Base-by-base conservation (phyloP, 1,140 invertebrate genomes). In the Zaprionus gabonicus region DNA sequence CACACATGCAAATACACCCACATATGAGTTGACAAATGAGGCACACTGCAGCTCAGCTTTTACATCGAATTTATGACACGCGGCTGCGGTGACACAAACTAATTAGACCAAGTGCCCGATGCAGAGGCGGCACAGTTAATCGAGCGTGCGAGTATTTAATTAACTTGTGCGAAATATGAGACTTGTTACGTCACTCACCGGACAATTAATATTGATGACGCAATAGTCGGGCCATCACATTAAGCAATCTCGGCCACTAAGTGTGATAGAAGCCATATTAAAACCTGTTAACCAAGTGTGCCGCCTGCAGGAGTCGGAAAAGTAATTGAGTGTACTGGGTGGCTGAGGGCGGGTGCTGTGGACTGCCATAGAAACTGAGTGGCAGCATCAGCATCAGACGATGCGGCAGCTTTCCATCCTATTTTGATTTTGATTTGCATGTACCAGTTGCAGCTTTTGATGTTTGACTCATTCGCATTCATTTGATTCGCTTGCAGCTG, bases 101-200 rank as follows among this genome's bases (percentile, higher is more conserved):
- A 88, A 88, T 83, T 88, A 73, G 60, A 67, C 62, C 81, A 72
- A 88, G 64, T 75, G 78, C 65, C 55, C 55, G 67, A 76, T 79
- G 79, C 69, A 73, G 62, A 55, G 51, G 34, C 44, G 17, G 60
- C 20, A 28, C 59, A 73, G 78, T 76, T 88, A 88, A 87, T 87
- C 74, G 88, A 76, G 81, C 85, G 73, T 53, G 60, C 68, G 76
- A 81, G 66, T 81, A 88, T 90, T 88, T 90, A 81, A 88, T 88
- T 81, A 90, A 81, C 65, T n/a, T 41, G 38, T 46, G n/a, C n/a
- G 41, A 46, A 46, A 9, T 17, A 46, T 46, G 41, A 46, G n/a
- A 64, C 28, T 41, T 64, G 44, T 34, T 34, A 53, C 46, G 28
- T 36, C 25, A 49, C 38, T 67, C 12, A 3, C 3, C 36, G 36